Evolutionary conservation across 2,797 vertebrate genomes (phyloP).

Genomic region (Gobio occitaniae): DNA sequence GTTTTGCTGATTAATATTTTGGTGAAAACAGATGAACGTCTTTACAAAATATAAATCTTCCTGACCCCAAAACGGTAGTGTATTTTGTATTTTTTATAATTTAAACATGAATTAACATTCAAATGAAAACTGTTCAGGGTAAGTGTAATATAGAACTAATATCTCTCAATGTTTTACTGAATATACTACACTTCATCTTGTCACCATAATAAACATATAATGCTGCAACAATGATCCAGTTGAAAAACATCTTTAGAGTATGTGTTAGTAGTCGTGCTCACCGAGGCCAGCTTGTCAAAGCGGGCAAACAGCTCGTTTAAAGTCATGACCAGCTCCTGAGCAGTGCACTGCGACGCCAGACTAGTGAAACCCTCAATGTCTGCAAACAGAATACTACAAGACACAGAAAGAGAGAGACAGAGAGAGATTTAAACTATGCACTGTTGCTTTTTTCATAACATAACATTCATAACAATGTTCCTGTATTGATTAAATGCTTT

Average conservation of each 20-base stretch:
- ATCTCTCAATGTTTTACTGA: background rate
- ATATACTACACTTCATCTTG: background rate
- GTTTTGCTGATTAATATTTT: background rate
- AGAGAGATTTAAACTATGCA: background rate
- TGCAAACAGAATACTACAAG: slow-evolving; percentile 90
- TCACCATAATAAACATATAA: background rate
- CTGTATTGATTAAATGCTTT: background rate
- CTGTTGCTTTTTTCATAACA: background rate
- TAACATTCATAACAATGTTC: background rate
- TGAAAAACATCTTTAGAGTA: background rate
- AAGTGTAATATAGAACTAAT: background rate
- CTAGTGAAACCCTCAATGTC: slow-evolving; percentile 98
- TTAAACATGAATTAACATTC: background rate
- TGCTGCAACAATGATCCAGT: background rate
- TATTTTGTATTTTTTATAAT: background rate
- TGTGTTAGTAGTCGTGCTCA: slow-evolving; percentile 70
- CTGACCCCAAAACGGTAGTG: background rate
- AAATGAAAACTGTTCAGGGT: background rate
- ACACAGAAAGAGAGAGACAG: background rate
- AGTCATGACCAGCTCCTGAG: slow-evolving; percentile 97
- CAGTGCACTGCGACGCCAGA: slow-evolving; percentile 94
- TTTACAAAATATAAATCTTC: background rate
- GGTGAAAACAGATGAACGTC: background rate
- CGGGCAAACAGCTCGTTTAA: slow-evolving; percentile 96
- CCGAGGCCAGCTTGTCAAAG: slow-evolving; percentile 95